Evolutionary conservation across 2,113 vertebrate species (phyloP).

Genomic region (Psammodynastes pulverulentus): DNA sequence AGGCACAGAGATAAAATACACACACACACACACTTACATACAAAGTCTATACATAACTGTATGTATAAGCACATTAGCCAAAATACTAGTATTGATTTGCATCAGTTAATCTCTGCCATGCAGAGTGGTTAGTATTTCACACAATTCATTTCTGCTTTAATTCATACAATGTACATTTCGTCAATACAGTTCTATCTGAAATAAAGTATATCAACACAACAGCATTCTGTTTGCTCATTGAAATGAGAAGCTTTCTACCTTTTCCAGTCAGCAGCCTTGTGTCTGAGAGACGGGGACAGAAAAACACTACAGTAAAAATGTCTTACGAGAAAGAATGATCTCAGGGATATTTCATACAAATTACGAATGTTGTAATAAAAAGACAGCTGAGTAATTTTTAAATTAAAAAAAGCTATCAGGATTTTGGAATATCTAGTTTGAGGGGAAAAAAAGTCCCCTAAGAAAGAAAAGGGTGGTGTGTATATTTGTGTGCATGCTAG

Average conservation of each 20-base stretch:
- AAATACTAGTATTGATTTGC: not conserved
- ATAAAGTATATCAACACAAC: not conserved
- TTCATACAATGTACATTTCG: not conserved
- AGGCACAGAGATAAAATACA: not conserved
- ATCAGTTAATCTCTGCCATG: not conserved
- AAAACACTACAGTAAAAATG: not conserved
- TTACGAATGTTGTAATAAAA: not conserved
- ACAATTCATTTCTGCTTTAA: not conserved
- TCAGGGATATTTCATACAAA: not conserved
- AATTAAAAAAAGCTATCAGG: not conserved
- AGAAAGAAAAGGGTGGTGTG: not conserved
- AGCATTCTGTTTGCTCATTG: not conserved
- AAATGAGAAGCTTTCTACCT: not conserved
- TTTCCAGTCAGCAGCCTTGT: not conserved
- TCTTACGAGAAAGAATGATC: not conserved
- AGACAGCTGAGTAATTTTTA: not conserved
- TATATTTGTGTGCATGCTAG: not conserved
- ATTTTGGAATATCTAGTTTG: not conserved
- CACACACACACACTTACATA: not conserved
- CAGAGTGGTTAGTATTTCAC: not conserved
- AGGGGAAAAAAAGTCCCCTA: not conserved
- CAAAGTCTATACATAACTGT: not conserved
- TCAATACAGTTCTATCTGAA: not conserved
- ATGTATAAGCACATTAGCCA: not conserved
- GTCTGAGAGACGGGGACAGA: not conserved